phyloP scores from a whole-genome alignment of 2,113 vertebrate genomes.

The Eretmochelys imbricata region DNA sequence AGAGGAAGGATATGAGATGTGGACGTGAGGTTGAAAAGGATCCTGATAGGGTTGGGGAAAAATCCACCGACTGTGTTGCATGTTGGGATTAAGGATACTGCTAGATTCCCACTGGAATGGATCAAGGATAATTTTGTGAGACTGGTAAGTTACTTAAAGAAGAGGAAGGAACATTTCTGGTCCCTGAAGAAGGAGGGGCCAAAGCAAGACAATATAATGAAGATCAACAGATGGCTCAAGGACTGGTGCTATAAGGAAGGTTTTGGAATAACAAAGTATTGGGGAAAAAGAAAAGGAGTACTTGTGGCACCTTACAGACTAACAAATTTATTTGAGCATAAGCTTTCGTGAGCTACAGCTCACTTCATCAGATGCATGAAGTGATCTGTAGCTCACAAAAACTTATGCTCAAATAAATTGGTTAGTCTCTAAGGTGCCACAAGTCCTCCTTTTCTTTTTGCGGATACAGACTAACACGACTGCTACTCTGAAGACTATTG shows the following conservation, averaged over 20 bases:
- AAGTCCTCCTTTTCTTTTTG: too few species aligned
- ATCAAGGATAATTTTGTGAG: not conserved
- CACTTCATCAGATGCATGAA: too few species aligned
- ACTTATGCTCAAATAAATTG: too few species aligned
- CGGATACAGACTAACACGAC: too few species aligned
- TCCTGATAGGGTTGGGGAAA: not conserved
- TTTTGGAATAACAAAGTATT: not conserved
- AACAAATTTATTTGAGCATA: too few species aligned
- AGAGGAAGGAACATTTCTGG: not conserved
- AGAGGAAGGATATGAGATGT: not conserved
- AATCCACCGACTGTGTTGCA: not conserved
- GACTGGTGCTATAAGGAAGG: not conserved
- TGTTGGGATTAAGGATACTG: not conserved
- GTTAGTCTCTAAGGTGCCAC: too few species aligned
- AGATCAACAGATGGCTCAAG: not conserved
- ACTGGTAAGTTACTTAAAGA: not conserved
- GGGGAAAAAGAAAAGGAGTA: not conserved
- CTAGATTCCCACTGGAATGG: not conserved
- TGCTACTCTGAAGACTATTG: not conserved
- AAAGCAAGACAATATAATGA: not conserved
- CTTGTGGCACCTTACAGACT: too few species aligned
- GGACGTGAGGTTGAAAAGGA: not conserved
- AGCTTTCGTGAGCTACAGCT: too few species aligned
- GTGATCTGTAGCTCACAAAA: too few species aligned
- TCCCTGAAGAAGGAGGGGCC: not conserved